Conservation (phyloP, 1,140 invertebrate species). For the Pogonomyrmex californicus region DNA sequence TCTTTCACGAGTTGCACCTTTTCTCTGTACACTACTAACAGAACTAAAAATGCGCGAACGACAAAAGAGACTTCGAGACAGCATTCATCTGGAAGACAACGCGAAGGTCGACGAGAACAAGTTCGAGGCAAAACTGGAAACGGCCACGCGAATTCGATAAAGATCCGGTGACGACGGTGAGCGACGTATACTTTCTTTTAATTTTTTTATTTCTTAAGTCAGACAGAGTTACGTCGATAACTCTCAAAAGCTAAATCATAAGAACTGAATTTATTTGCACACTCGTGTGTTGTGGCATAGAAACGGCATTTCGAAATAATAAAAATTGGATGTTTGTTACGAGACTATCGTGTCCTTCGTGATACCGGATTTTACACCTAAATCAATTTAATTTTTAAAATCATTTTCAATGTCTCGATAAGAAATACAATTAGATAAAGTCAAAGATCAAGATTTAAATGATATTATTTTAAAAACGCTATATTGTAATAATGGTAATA, state of each 20-base stretch:
- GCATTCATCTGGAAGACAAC: conserved; percentile 49
- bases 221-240: neutral
- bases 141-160: conserved; percentile 51
- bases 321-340: neutral
- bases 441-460: neutral
- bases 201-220: neutral
- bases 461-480: neutral
- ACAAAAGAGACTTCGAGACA: neutral
- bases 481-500: neutral
- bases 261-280: neutral
- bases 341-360: neutral
- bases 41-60: neutral
- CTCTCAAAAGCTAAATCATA: neutral
- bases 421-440: neutral
- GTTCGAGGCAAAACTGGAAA: conserved; percentile 68
- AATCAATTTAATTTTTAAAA: neutral
- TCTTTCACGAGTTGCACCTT: neutral
- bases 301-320: neutral
- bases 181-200: neutral
- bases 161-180: conserved; percentile 27
- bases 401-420: neutral
- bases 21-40: neutral
- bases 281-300: too few species aligned
- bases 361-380: neutral
- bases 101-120: conserved; percentile 70